These are phyloP conservation scores for Rhynchomys soricoides DNA, from an alignment of 2,113 vertebrate genomes.

Conservation along the genomic window DNA sequence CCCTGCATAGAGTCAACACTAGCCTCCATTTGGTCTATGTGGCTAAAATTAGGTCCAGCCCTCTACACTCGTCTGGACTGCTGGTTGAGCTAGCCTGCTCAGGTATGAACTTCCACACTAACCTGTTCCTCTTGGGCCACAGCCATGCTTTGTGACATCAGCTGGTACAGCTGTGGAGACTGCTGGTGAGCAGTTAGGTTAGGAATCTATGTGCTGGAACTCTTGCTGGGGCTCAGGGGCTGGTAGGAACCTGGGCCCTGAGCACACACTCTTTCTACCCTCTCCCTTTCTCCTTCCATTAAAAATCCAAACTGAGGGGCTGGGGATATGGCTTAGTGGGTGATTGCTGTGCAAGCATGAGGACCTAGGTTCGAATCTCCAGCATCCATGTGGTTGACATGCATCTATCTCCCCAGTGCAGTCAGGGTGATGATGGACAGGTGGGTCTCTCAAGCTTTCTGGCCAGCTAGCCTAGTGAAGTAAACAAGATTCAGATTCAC, in stretches of 20 bases:
- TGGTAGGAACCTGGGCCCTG: not conserved
- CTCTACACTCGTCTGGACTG: not conserved
- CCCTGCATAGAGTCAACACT: not conserved
- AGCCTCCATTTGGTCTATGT: not conserved
- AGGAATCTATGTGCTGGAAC: not conserved
- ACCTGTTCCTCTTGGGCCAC: not conserved
- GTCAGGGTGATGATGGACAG: not conserved
- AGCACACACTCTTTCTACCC: not conserved
- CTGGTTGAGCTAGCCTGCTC: conserved; percentile 22
- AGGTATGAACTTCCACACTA: conserved; percentile 4
- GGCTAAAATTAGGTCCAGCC: not conserved
- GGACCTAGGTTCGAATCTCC: no score
- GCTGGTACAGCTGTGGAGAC: not conserved
- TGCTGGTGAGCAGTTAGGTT: not conserved
- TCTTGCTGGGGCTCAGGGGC: not conserved
- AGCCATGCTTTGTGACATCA: not conserved
- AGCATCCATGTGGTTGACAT: not conserved
- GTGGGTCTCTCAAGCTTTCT: not conserved
- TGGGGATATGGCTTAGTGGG: not conserved
- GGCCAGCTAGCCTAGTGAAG: no score
- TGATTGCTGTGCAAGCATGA: not conserved
- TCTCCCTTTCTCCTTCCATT: not conserved
- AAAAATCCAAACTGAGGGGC: not conserved
- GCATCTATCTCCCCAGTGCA: not conserved
- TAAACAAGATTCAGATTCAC: not conserved